Evolutionary conservation across 1,140 invertebrate genomes (phyloP).

Genomic region (Drosophila asahinai): DNA sequence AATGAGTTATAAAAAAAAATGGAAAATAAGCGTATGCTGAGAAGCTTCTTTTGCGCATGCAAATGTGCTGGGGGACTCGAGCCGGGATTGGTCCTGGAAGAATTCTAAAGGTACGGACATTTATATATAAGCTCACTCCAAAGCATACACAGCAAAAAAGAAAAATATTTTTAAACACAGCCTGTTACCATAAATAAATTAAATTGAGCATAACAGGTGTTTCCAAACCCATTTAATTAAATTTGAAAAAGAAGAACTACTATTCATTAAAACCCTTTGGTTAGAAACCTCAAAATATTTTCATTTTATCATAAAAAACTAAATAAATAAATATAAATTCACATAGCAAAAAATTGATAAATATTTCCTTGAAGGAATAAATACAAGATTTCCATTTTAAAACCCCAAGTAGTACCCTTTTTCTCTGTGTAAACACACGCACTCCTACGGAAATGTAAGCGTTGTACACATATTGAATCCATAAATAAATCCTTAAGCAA

Average conservation of each 20-base stretch:
- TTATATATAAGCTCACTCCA: constrained; percentile 15
- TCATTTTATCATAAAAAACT: too few relatives aligned
- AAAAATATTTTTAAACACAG: neutral
- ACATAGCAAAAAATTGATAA: too few relatives aligned
- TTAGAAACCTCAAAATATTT: neutral
- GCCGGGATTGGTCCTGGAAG: constrained; percentile 26
- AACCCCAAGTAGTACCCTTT: neutral
- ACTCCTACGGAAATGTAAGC: constrained; percentile 52
- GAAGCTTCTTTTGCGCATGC: constrained; percentile 69
- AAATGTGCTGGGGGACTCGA: constrained; percentile 51
- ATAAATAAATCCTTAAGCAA: constrained; percentile 84
- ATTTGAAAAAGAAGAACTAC: neutral
- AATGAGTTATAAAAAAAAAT: constrained; percentile 64
- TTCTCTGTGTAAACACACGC: constrained; percentile 26
- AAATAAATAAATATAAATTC: too few relatives aligned
- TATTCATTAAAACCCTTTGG: neutral
- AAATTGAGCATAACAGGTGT: neutral
- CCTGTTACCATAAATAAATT: neutral
- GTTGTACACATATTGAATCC: constrained; percentile 78
- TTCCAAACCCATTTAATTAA: neutral
- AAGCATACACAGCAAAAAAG: constrained; percentile 7
- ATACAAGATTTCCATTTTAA: neutral
- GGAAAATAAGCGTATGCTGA: constrained; percentile 60
- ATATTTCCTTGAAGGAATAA: neutral
- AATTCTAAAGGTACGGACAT: constrained; percentile 62